Percentiles rank a stretch among this genome's conserved stretches.
Conservation (phyloP, 2,113 vertebrate genomes). For the Naja naja region DNA sequence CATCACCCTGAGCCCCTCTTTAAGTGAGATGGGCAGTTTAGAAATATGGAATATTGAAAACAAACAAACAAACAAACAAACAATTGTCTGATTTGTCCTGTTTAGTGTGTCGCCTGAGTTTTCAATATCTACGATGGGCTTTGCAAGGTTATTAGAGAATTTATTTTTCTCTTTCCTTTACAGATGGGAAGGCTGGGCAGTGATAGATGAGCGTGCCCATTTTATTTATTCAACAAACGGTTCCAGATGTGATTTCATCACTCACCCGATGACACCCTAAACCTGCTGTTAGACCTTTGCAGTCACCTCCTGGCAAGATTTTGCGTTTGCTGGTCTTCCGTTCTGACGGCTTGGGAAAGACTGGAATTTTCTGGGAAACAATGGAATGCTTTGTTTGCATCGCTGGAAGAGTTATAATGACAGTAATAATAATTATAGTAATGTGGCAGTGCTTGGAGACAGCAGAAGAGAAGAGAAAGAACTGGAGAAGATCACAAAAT, state of each 20-base stretch:
- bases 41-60: too few relatives aligned
- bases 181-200: constrained; percentile 82
- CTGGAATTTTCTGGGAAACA: constrained; percentile 69
- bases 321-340: constrained; percentile 75
- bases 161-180: constrained; percentile 84
- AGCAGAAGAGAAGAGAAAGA: not conserved
- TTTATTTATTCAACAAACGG: constrained; percentile 92
- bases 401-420: not conserved
- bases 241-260: constrained; percentile 92
- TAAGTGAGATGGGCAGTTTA: too few relatives aligned
- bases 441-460: not conserved
- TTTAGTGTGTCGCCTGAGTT: constrained; percentile 75
- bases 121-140: constrained; percentile 80
- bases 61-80: too few relatives aligned
- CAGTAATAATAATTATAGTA: constrained; percentile 40
- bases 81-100: constrained; percentile 36
- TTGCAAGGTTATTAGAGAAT: constrained; percentile 89
- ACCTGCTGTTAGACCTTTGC: constrained; percentile 81
- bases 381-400: constrained; percentile 59
- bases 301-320: constrained; percentile 78
- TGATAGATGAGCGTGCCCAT: constrained; percentile 86
- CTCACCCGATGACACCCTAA: constrained; percentile 89
- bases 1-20: too few relatives aligned
- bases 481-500: not conserved
- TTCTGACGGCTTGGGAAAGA: constrained; percentile 66